Evolutionary conservation across 1,140 invertebrate genomes (phyloP).

Genomic region (Cydia strobilella): DNA sequence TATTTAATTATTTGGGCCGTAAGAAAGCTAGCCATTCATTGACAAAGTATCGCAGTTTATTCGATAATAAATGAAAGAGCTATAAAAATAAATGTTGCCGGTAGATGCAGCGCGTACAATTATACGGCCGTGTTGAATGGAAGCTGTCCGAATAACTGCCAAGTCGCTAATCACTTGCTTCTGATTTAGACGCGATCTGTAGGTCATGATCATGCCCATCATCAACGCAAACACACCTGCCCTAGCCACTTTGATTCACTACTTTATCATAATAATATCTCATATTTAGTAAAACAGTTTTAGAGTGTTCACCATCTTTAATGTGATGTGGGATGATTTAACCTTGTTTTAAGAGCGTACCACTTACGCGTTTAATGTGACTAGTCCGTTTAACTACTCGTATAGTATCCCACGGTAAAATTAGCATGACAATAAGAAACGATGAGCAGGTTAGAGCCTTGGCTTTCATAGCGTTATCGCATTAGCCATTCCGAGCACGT

Average conservation of each 20-base stretch:
- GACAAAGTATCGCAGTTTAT: constrained; percentile 36
- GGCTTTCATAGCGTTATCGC: constrained; percentile 49
- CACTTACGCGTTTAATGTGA: neutral
- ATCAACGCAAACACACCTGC: constrained; percentile 46
- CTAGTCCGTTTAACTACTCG: neutral
- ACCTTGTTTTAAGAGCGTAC: neutral
- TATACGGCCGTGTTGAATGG: constrained; percentile 52
- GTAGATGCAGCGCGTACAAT: constrained; percentile 19
- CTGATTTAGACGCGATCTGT: constrained; percentile 58
- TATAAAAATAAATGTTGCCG: constrained; percentile 19
- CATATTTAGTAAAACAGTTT: neutral
- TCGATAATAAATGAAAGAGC: neutral
- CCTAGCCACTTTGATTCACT: constrained; percentile 33
- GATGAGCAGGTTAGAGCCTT: constrained; percentile 40
- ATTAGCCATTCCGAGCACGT: constrained; percentile 59
- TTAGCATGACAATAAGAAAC: constrained; percentile 32
- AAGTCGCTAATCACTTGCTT: constrained; percentile 53
- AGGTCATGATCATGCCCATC: constrained; percentile 62
- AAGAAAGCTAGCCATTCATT: neutral
- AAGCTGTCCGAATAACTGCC: constrained; percentile 66
- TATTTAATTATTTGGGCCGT: too few species aligned
- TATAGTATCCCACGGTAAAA: constrained; percentile 20
- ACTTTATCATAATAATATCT: neutral
- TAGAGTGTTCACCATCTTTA: neutral
- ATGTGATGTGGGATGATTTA: neutral